Conservation (phyloP, 2,888 invertebrate species). For the Atrina japonica region DNA sequence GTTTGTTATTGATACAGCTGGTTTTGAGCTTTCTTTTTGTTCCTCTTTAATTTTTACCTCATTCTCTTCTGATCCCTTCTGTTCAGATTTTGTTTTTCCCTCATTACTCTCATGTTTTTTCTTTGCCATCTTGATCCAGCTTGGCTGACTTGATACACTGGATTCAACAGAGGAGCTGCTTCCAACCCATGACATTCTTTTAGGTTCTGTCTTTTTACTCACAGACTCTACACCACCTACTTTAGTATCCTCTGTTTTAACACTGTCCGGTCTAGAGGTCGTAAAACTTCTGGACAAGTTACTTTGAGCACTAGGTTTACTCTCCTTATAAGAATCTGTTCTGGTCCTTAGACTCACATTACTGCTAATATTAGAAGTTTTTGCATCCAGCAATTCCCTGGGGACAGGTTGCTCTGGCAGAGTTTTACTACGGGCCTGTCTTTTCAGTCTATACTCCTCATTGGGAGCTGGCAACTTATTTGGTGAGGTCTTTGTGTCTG, state of each 20-base stretch:
- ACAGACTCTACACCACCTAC: slow-evolving; percentile 7
- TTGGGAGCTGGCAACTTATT: slow-evolving; percentile 64
- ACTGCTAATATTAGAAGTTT: slow-evolving; percentile 3
- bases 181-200: slow-evolving; percentile 12
- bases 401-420: slow-evolving; percentile 66
- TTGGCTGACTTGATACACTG: slow-evolving; percentile 14
- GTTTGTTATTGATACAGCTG: neutral
- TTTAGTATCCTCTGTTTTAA: neutral
- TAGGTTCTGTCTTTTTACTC: slow-evolving; percentile 10
- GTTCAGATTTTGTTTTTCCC: slow-evolving; percentile 7
- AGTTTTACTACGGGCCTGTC: slow-evolving; percentile 69
- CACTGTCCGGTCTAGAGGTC: neutral
- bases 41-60: neutral
- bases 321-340: slow-evolving; percentile 28
- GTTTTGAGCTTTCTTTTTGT: neutral
- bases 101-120: slow-evolving; percentile 22
- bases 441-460: slow-evolving; percentile 67
- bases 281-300: slow-evolving; percentile 18
- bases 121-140: slow-evolving; percentile 32
- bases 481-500: slow-evolving; percentile 32
- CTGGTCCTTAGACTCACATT: neutral
- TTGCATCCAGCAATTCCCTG: slow-evolving; percentile 28
- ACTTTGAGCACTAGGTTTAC: slow-evolving; percentile 1
- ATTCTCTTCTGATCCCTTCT: neutral
- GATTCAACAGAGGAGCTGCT: neutral